These are phyloP conservation scores for Megalopta genalis DNA, from an alignment of 1,140 invertebrate species.

Conservation along the genomic window DNA sequence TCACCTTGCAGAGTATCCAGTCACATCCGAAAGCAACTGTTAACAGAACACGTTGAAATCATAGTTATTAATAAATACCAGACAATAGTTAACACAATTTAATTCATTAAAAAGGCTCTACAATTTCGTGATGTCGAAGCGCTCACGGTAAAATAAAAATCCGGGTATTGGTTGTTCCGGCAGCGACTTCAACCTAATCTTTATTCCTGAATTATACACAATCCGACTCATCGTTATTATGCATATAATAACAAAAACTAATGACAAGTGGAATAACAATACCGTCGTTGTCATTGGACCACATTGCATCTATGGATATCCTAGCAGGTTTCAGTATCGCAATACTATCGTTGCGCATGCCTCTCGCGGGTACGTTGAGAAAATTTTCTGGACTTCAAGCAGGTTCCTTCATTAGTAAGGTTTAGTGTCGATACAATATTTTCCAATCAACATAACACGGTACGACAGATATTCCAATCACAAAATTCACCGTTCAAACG, in stretches of 20 bases:
- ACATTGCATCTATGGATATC: conserved; percentile 35
- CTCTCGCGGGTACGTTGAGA: background rate
- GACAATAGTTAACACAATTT: conserved; percentile 57
- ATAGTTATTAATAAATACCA: background rate
- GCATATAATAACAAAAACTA: conserved; percentile 35
- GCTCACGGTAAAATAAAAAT: conserved; percentile 48
- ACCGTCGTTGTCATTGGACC: conserved; percentile 13
- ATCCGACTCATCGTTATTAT: conserved; percentile 42
- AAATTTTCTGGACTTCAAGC: no score
- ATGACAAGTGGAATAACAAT: conserved; percentile 38
- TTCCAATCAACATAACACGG: conserved; percentile 1
- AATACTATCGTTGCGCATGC: conserved; percentile 18
- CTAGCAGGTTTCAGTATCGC: conserved; percentile 38
- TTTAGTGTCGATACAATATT: conserved; percentile 21
- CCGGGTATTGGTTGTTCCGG: conserved; percentile 24
- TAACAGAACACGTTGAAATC: background rate
- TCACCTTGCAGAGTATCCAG: no score
- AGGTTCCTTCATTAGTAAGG: background rate
- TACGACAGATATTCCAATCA: conserved; percentile 34
- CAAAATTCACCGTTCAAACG: conserved; percentile 28
- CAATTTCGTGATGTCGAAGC: conserved; percentile 55
- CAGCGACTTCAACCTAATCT: conserved; percentile 18
- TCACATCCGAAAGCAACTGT: background rate
- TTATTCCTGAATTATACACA: conserved; percentile 42
- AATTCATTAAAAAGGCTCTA: conserved; percentile 69